Evolutionary conservation across 2,113 vertebrate species (phyloP).

Genomic region (Hippocampus barbouri): DNA sequence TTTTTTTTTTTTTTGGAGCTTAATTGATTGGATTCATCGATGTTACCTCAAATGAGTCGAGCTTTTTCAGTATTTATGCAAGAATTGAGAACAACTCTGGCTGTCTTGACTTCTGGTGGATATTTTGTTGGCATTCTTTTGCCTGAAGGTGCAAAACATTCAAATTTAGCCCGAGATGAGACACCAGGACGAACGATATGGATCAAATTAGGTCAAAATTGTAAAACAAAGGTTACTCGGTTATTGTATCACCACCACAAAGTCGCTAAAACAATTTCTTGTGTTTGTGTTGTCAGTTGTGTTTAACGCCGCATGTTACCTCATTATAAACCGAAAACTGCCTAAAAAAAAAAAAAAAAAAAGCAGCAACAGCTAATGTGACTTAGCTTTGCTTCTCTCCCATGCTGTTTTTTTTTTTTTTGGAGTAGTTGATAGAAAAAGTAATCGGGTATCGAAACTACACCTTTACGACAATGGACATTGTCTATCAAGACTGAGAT

Average conservation of each 20-base stretch:
- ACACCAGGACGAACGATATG: background rate
- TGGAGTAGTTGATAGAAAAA: background rate
- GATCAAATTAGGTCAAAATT: background rate
- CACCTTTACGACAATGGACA: too few species aligned
- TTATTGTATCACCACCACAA: background rate
- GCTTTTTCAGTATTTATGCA: constrained; percentile 4
- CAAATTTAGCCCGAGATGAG: background rate
- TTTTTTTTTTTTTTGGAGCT: constrained; percentile 7
- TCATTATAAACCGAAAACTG: constrained; percentile 2
- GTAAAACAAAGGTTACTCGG: constrained; percentile 5
- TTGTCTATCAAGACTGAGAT: background rate
- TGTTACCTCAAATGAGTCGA: constrained; percentile 9
- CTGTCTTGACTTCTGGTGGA: background rate
- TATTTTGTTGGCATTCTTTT: background rate
- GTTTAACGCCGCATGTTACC: background rate
- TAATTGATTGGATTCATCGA: background rate
- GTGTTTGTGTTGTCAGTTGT: background rate
- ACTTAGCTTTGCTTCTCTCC: background rate
- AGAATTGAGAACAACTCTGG: constrained; percentile 4
- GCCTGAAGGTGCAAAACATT: background rate
- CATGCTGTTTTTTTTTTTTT: background rate
- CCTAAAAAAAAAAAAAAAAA: background rate
- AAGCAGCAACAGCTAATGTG: constrained; percentile 2
- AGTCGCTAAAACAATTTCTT: background rate
- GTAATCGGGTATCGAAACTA: background rate